Evolutionary conservation across 2,113 vertebrate species (phyloP).

Genomic region (Hippoglossus stenolepis): DNA sequence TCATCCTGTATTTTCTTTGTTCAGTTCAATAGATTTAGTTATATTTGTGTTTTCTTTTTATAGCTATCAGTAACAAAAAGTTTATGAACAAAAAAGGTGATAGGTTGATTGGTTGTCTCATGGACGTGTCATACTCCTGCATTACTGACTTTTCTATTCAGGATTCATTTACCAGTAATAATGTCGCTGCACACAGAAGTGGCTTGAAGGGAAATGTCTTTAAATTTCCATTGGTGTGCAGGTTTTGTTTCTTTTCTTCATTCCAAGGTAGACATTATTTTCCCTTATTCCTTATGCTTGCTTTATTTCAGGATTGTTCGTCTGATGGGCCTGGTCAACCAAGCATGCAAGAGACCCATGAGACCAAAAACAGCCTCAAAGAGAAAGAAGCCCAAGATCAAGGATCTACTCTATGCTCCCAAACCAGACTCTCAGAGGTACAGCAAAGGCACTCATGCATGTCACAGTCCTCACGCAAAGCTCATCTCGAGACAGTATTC

Average conservation of each 20-base stretch:
- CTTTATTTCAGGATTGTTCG: constrained; percentile 87
- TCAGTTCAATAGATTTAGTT: too few species aligned
- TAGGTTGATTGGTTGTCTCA: too few species aligned
- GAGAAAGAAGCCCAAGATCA: constrained; percentile 93
- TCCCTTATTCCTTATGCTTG: constrained; percentile 31
- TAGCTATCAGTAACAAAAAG: too few species aligned
- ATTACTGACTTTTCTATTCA: neutral
- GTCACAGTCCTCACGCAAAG: constrained; percentile 53
- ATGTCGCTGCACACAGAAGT: neutral
- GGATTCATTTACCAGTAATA: constrained; percentile 7
- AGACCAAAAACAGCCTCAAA: constrained; percentile 85
- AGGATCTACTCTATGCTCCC: constrained; percentile 88
- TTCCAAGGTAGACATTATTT: constrained; percentile 8
- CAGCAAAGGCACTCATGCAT: constrained; percentile 50
- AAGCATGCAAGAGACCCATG: constrained; percentile 91
- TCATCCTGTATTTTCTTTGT: too few species aligned
- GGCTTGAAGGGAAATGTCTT: constrained; percentile 3
- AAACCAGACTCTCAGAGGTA: constrained; percentile 88
- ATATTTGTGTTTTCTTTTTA: too few species aligned
- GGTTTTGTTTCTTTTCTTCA: neutral
- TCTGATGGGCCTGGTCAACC: constrained; percentile 92
- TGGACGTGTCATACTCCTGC: too few species aligned
- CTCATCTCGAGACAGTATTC: constrained; percentile 44
- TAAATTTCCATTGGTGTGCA: neutral
- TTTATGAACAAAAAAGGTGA: too few species aligned